A percentile compares a stretch with the other conserved stretches of the same genome.
Conservation (phyloP, 2,797 vertebrate species). For the Acestrorhynchus altus region DNA sequence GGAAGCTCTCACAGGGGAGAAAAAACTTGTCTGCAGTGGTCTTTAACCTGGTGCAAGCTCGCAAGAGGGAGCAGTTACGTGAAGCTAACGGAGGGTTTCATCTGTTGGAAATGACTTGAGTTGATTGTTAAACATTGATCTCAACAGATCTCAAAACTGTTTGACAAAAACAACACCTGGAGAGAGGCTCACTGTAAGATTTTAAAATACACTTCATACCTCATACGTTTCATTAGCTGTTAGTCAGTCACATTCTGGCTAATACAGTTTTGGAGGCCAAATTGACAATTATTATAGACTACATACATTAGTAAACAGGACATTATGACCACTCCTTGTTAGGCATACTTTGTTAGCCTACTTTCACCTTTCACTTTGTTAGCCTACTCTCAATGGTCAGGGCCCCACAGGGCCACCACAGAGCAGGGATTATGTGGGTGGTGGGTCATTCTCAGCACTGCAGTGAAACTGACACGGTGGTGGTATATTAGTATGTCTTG, state of each 20-base stretch:
- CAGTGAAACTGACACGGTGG: no score
- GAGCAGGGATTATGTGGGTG: no score
- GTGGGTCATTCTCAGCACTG: no score
- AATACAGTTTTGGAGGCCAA: no score
- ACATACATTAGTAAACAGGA: no score
- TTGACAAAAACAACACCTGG: neutral
- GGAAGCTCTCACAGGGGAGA: conserved; percentile 55
- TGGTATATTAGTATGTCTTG: no score
- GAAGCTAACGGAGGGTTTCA: conserved; percentile 71
- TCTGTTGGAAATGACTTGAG: conserved; percentile 61
- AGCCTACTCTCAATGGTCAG: no score
- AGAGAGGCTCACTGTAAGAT: neutral
- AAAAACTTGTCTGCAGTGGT: conserved; percentile 69
- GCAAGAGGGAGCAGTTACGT: conserved; percentile 65
- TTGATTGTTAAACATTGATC: neutral
- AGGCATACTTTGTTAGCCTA: no score
- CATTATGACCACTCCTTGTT: no score
- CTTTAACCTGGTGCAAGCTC: conserved; percentile 68
- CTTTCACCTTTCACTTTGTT: no score
- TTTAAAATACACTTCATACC: neutral
- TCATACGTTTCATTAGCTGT: neutral
- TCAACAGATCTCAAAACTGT: neutral
- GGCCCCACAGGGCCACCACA: no score
- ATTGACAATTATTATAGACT: neutral
- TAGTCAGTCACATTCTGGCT: no score